These are phyloP conservation scores for Rhabdomys dilectus DNA, from an alignment of 2,113 vertebrate species.

Conservation along the genomic window DNA sequence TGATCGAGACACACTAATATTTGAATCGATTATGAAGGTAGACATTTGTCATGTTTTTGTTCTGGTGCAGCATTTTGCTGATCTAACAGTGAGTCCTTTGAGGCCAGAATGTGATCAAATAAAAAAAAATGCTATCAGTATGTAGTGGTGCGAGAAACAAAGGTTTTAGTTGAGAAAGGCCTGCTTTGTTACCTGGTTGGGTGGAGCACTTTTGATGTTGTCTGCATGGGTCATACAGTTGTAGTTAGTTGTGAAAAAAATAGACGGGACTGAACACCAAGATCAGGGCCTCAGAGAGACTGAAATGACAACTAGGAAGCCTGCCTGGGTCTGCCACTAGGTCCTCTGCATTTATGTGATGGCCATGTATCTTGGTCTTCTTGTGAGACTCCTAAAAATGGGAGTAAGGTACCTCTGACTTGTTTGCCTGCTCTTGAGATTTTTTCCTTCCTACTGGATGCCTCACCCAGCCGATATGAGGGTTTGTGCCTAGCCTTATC, in stretches of 20 bases:
- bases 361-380: not conserved
- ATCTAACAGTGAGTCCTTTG: not conserved
- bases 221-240: not conserved
- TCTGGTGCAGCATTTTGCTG: not conserved
- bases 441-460: not conserved
- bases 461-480: not conserved
- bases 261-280: not conserved
- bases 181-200: not conserved
- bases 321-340: not conserved
- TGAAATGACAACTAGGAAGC: not conserved
- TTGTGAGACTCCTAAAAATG: not conserved
- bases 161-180: not conserved
- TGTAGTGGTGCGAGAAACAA: not conserved
- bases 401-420: not conserved
- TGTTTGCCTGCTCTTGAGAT: not conserved
- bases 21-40: slow-evolving; percentile 31
- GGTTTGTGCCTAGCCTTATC: not conserved
- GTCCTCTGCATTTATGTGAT: not conserved
- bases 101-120: not conserved
- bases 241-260: not conserved
- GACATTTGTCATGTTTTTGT: not conserved
- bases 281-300: not conserved
- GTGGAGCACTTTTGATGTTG: not conserved
- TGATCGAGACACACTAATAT: not conserved
- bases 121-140: not conserved